Conservation (phyloP, 2,113 vertebrate species). For the Corythoichthys intestinalis region DNA sequence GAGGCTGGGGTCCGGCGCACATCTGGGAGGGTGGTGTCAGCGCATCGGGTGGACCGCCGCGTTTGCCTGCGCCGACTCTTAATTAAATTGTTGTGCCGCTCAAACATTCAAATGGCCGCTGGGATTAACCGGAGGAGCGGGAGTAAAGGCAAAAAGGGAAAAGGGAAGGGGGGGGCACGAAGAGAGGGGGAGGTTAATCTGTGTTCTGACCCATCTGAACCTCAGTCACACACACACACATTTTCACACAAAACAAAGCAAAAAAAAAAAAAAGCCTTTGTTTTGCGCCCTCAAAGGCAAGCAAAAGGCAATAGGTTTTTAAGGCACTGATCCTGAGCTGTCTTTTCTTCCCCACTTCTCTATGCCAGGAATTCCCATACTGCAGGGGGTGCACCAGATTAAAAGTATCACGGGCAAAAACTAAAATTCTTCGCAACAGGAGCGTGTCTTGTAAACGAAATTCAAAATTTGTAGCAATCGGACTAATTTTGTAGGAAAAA, state of each 20-base stretch:
- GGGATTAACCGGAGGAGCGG: conserved; percentile 78
- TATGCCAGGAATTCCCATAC: background rate
- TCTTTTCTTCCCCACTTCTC: conserved; percentile 32
- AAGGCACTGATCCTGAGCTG: conserved; percentile 57
- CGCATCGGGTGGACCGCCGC: conserved; percentile 18
- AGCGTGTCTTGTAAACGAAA: background rate
- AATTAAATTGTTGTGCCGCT: conserved; percentile 94
- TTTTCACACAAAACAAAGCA: conserved; percentile 39
- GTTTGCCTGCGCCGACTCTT: conserved; percentile 77
- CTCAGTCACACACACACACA: conserved; percentile 26
- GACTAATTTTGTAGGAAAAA: background rate
- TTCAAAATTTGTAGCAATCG: background rate
- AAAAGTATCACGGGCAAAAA: background rate
- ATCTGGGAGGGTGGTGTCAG: conserved; percentile 75
- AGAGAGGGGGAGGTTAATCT: conserved; percentile 45
- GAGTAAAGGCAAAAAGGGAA: conserved; percentile 9
- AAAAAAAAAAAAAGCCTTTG: conserved; percentile 53
- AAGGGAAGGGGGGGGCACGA: background rate
- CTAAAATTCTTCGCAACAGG: background rate
- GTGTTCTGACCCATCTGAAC: conserved; percentile 62
- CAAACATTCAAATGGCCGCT: conserved; percentile 89
- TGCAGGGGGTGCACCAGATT: conserved; percentile 1
- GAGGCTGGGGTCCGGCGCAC: conserved; percentile 60
- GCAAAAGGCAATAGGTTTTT: conserved; percentile 58
- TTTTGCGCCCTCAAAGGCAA: conserved; percentile 60